phyloP scores from a whole-genome alignment of 2,888 invertebrate species.

The Caenorhabditis panamensis region DNA sequence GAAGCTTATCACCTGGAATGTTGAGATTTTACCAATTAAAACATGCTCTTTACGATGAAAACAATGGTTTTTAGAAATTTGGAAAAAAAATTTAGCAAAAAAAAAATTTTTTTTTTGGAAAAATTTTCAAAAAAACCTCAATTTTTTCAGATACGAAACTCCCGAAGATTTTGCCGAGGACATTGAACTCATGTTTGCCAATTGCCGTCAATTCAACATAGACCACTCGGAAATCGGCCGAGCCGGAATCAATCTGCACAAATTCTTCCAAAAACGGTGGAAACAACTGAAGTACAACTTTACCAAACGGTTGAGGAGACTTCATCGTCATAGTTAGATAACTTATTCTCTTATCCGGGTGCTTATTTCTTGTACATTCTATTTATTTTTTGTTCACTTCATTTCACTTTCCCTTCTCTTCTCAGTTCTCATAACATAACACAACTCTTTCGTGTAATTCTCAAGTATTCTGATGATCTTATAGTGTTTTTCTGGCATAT shows the following conservation, averaged over 20 bases:
- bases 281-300: constrained; percentile 71
- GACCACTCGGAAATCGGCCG: constrained; percentile 98
- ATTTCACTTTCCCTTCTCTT: neutral
- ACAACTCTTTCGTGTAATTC: neutral
- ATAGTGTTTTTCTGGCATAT: neutral
- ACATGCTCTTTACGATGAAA: no score
- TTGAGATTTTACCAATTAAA: neutral
- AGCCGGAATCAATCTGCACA: constrained; percentile 86
- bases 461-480: constrained; percentile 6
- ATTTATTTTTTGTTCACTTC: neutral
- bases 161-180: constrained; percentile 94
- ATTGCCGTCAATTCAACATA: constrained; percentile 98
- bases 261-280: constrained; percentile 72
- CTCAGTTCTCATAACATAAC: no score
- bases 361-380: constrained; percentile 9
- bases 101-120: neutral
- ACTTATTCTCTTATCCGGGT: neutral
- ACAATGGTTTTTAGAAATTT: neutral
- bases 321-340: constrained; percentile 21
- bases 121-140: neutral
- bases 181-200: constrained; percentile 94
- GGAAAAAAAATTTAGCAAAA: neutral
- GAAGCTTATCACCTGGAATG: neutral
- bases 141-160: constrained; percentile 88
- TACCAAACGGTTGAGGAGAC: constrained; percentile 64